Evolutionary conservation across 2,797 vertebrate species (phyloP).

Genomic region (Mallotus villosus): DNA sequence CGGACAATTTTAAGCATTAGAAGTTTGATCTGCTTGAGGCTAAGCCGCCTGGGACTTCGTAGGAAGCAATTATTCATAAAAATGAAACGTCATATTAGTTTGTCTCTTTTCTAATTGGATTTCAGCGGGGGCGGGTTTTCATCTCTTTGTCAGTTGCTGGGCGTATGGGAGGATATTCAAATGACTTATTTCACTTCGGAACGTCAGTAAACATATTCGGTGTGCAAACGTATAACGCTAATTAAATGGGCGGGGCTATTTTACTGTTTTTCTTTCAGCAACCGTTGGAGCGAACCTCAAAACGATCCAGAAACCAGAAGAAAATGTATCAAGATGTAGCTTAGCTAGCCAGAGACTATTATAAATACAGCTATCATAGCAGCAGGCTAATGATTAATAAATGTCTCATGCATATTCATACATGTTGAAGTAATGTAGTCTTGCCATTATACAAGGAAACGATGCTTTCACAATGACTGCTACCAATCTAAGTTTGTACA

Average conservation of each 20-base stretch:
- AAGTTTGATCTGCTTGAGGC: constrained; percentile 60
- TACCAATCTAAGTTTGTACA: neutral
- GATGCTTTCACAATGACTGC: neutral
- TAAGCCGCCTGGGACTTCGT: constrained; percentile 43
- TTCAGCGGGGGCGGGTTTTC: constrained; percentile 33
- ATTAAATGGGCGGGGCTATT: too few relatives aligned
- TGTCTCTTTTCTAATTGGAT: constrained; percentile 57
- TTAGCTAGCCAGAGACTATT: neutral
- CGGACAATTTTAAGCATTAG: constrained; percentile 65
- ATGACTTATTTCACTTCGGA: constrained; percentile 10
- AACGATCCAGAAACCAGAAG: too few relatives aligned
- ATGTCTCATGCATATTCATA: constrained; percentile 3
- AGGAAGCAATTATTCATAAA: constrained; percentile 63
- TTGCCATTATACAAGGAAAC: neutral
- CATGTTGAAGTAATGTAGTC: neutral
- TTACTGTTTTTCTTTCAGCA: too few relatives aligned
- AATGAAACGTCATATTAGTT: constrained; percentile 66
- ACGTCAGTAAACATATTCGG: constrained; percentile 1
- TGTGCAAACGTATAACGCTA: too few relatives aligned
- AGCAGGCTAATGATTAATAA: neutral
- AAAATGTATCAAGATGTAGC: too few relatives aligned
- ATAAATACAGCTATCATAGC: neutral
- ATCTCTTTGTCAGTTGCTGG: constrained; percentile 39
- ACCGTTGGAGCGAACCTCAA: too few relatives aligned
- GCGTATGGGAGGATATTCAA: constrained; percentile 33